phyloP scores from a whole-genome alignment of 2,888 invertebrate genomes.

The Trichopoda pennipes region DNA sequence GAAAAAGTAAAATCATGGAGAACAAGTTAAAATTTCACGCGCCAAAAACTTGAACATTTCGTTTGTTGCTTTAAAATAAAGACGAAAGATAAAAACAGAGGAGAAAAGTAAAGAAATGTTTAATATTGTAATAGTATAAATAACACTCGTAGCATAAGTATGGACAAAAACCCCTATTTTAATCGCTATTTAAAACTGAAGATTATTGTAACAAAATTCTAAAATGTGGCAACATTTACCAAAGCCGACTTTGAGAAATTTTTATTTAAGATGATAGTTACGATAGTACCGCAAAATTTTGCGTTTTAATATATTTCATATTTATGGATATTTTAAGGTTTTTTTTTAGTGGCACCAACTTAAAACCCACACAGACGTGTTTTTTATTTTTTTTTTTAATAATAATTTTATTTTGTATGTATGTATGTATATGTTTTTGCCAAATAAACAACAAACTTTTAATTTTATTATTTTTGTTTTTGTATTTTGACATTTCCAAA shows the following conservation, averaged over 20 bases:
- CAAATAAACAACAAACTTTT: conserved; percentile 34
- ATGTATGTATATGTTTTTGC: conserved; percentile 4
- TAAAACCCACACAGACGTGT: conserved; percentile 21
- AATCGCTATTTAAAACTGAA: too few relatives aligned
- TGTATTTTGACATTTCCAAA: conserved; percentile 32
- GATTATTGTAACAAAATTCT: too few relatives aligned
- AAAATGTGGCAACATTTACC: too few relatives aligned
- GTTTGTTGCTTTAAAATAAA: not conserved
- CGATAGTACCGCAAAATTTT: conserved; percentile 28
- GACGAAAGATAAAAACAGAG: not conserved
- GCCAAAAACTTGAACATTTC: conserved; percentile 42
- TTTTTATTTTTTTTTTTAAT: not conserved
- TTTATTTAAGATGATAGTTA: too few relatives aligned
- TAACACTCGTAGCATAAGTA: too few relatives aligned
- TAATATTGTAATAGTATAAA: conserved; percentile 18
- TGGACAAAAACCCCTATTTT: not conserved
- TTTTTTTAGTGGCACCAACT: conserved; percentile 10
- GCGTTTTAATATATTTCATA: conserved; percentile 19
- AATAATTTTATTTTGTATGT: conserved; percentile 15
- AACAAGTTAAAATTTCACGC: conserved; percentile 49
- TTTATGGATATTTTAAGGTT: not conserved
- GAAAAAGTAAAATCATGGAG: conserved; percentile 17
- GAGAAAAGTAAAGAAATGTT: not conserved
- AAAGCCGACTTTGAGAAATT: not conserved
- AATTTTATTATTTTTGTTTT: not conserved